Conservation (phyloP, 2,888 invertebrate species). For the Rhodophaea formosa region DNA sequence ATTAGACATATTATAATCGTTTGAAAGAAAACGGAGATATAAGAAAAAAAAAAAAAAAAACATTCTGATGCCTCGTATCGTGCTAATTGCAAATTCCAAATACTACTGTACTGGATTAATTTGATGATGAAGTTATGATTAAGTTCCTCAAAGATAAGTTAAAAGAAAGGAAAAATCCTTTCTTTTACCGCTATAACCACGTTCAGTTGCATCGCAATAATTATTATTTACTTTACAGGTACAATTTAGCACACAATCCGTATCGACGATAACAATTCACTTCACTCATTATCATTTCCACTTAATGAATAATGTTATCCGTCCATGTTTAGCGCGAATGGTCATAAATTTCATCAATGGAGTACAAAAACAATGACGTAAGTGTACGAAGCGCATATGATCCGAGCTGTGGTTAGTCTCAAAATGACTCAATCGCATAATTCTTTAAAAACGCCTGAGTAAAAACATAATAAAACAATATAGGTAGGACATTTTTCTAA, state of each 20-base stretch:
- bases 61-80: too few relatives aligned
- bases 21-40: too few relatives aligned
- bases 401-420: background rate
- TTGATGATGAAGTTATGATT: too few relatives aligned
- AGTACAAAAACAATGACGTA: slow-evolving; percentile 12
- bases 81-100: too few relatives aligned
- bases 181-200: background rate
- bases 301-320: slow-evolving; percentile 10
- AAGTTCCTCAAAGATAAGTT: too few relatives aligned
- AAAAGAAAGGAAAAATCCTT: too few relatives aligned
- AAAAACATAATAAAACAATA: too few relatives aligned
- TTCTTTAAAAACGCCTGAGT: background rate
- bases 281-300: slow-evolving; percentile 1
- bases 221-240: background rate
- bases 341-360: slow-evolving; percentile 4
- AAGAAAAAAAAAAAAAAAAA: too few relatives aligned
- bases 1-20: too few relatives aligned
- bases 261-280: slow-evolving; percentile 1
- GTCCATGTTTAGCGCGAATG: background rate
- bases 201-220: background rate
- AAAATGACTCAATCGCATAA: background rate
- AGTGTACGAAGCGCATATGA: background rate
- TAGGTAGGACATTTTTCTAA: too few relatives aligned
- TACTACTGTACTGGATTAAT: too few relatives aligned
- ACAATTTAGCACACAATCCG: slow-evolving; percentile 1